Evolutionary conservation across 2,797 vertebrate species (phyloP).

Genomic region (Chrysolophus pictus): DNA sequence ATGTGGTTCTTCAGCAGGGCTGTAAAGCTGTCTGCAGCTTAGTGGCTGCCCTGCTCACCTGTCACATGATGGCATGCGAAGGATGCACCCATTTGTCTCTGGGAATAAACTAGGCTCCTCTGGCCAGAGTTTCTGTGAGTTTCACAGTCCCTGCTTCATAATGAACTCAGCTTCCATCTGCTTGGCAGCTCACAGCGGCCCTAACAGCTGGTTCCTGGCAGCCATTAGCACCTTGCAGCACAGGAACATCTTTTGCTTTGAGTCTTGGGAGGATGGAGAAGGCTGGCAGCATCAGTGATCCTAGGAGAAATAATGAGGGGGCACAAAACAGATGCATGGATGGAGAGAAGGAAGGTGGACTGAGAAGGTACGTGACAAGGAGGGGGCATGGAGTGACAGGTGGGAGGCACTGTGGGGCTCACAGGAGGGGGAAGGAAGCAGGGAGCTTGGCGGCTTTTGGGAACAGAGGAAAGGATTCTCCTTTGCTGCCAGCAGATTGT

Average conservation of each 20-base stretch:
- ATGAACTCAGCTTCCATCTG: slow-evolving; percentile 26
- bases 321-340: neutral
- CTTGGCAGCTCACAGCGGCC: neutral
- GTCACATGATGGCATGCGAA: neutral
- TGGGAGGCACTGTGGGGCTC: neutral
- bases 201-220: slow-evolving; percentile 26
- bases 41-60: neutral
- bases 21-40: neutral
- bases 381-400: neutral
- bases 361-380: neutral
- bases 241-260: neutral
- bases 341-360: neutral
- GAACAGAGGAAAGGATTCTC: neutral
- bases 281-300: neutral
- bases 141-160: neutral
- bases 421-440: neutral
- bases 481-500: neutral
- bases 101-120: neutral
- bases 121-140: neutral
- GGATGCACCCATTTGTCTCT: neutral
- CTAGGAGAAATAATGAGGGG: neutral
- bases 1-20: neutral
- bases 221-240: slow-evolving; percentile 21
- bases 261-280: neutral
- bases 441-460: neutral